Base-by-base conservation (phyloP, 2,888 invertebrate genomes). In the Galeruca laticollis region DNA sequence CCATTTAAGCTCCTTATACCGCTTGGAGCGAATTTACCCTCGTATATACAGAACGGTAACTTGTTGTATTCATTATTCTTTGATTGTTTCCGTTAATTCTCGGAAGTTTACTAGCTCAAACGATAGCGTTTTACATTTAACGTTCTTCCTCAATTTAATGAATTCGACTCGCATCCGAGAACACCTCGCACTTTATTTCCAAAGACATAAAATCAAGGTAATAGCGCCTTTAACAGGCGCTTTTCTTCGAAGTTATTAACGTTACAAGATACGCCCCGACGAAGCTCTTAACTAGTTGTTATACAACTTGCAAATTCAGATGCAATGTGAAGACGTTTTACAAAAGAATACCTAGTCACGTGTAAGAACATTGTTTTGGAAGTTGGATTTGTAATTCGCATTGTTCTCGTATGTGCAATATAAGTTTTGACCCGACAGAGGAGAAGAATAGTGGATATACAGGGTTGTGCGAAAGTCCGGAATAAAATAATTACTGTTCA, bases 161-260 rank as follows among this genome's bases (percentile, higher is more conserved):
- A 57, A 57, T 57, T 57, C 35, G 56, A 56, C 31, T 31, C 56
- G 31, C 56, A 56, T n/a, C 18, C 33, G 2, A 33, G 10, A 56
- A 15, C 59, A 40, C 60, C 40, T 60, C 20, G 60, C 60, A 60
- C 60, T 60, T 60, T 60, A 60, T 60, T 60, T 40, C 40, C 60
- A 43, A 43, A 60, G 26, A 60, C 20, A 31, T 37, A 60, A 60
- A 60, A 60, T 60, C 60, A 60, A 60, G 60, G 60, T 60, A 60
- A 60, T 26, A 21, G 60, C 43, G 26, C 35, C 51, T 40, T 49
- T 49, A 60, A 40, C 26, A 33, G 33, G 11, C 43, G 31, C 26
- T 60, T 26, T 47, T 60, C 21, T 59, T 43, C 35, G 56, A 57
- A 57, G 35, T 57, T 57, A 57, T 57, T 57, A 56, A 33, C 56